Base-by-base conservation (phyloP, 1,140 invertebrate genomes). In the Ptiloglossa arizonensis region DNA sequence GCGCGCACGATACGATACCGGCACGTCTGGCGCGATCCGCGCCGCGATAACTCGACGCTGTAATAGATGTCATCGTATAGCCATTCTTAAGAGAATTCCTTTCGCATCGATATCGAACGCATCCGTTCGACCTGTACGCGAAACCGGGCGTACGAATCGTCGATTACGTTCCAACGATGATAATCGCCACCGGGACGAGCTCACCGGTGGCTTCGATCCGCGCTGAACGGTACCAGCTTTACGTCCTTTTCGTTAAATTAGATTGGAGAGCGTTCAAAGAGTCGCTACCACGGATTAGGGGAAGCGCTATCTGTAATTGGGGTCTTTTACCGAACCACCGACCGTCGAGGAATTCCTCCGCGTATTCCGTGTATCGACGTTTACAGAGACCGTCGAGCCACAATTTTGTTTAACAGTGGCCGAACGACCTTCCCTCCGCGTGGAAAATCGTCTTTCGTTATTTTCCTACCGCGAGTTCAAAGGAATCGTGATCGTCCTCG, bases 31-130 rank as follows among this genome's bases (percentile, higher is more conserved):
- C 38, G 63, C 71, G 70, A 79, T 74, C 62, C 70, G 54, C 54
- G 44, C 11, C 24, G 63, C 56, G 71, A 75, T 80, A 80, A 80
- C 56, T 75, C 63, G n/a, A 52, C 46, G 44, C 57, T 63, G 35
- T 71, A 77, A 70, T 62, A 54, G 24, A 71, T 48, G 67, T 54
- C 56, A 77, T 77, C 67, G 74, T 71, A 71, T 54, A 77, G 44
- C 13, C 67, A 54, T 70, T 71, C 57, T 70, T 32, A n/a, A 44
- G n/a, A 5, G 50, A 32, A 29, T 13, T 27, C 5, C 59, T 67
- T 62, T 62, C 44, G 56, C 63, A 72, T 38, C 54, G 2, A 44
- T 9, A 6, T 44, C 32, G 15, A 59, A 41, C 13, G 15, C 15
- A 27, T 5, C 9, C 41, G 48, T 13, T 19, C 27, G 29, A 27